These are phyloP conservation scores for Coleophora flavipennella DNA, from an alignment of 2,888 invertebrate species.

Conservation along the genomic window DNA sequence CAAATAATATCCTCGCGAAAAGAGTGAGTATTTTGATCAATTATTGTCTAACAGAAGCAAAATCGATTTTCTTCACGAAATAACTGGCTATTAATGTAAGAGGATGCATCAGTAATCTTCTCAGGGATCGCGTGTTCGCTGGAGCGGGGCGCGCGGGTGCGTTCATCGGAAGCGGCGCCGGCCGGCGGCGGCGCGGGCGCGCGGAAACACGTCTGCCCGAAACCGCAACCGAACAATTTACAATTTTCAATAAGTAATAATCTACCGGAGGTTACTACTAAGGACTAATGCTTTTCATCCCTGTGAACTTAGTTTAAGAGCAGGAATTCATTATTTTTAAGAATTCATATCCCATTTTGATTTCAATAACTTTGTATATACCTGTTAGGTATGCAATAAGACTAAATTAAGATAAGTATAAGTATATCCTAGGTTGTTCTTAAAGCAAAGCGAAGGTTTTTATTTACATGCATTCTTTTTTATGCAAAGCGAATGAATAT, in stretches of 20 bases:
- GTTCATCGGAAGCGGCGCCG: constrained; percentile 58
- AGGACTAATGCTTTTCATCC: constrained; percentile 25
- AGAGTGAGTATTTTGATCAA: no score
- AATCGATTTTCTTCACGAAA: no score
- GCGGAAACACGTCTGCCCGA: constrained; percentile 66
- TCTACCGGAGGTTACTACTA: constrained; percentile 42
- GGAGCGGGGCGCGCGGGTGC: constrained; percentile 37
- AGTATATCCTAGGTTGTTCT: constrained; percentile 7
- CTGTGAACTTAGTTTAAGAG: constrained; percentile 21
- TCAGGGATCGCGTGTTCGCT: no score
- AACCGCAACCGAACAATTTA: constrained; percentile 65
- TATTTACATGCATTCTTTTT: background rate
- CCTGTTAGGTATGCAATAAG: no score
- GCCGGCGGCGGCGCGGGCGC: constrained; percentile 65
- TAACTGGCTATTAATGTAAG: no score
- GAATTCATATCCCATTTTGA: constrained; percentile 11
- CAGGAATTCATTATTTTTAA: no score
- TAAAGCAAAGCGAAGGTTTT: background rate
- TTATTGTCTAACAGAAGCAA: no score
- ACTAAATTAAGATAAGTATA: no score
- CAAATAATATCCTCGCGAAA: constrained; percentile 1
- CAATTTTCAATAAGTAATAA: constrained; percentile 67
- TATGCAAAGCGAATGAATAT: background rate
- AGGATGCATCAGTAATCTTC: constrained; percentile 12
- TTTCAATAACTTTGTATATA: no score